Evolutionary conservation across 2,797 vertebrate genomes (phyloP).

Genomic region (Mus minutoides): DNA sequence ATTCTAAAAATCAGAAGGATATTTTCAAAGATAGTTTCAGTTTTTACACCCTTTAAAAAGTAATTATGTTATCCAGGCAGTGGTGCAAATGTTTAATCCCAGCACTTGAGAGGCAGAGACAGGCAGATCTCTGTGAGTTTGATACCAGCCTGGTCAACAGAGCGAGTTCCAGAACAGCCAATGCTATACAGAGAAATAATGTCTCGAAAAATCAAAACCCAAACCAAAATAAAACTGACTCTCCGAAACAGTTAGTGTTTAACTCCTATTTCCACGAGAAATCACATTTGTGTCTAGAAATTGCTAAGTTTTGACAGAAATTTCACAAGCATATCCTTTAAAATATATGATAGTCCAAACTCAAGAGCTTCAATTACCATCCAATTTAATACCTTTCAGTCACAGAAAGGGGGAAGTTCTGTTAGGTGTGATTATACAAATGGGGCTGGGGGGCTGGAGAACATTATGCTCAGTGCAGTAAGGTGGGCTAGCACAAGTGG

Average conservation of each 20-base stretch:
- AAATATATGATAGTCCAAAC: neutral
- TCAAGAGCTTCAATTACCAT: neutral
- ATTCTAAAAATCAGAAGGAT: neutral
- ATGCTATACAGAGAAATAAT: neutral
- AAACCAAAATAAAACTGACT: neutral
- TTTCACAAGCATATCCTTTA: neutral
- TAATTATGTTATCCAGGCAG: neutral
- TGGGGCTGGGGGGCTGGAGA: neutral
- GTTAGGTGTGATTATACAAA: neutral
- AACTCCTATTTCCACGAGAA: constrained; percentile 43
- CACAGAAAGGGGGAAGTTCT: neutral
- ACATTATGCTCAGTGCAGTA: neutral
- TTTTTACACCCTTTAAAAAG: constrained; percentile 30
- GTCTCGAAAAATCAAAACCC: neutral
- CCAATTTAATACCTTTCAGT: neutral
- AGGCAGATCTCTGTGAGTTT: neutral
- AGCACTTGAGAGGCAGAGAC: neutral
- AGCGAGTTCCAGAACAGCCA: neutral
- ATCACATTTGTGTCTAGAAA: neutral
- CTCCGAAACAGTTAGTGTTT: neutral
- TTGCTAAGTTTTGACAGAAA: constrained; percentile 20
- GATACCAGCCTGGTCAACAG: neutral
- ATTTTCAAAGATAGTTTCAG: constrained; percentile 18
- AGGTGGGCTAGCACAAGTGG: neutral
- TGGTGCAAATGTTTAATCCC: neutral